Evolutionary conservation across 2,797 vertebrate genomes (phyloP).

Genomic region (Peromyscus aztecus): DNA sequence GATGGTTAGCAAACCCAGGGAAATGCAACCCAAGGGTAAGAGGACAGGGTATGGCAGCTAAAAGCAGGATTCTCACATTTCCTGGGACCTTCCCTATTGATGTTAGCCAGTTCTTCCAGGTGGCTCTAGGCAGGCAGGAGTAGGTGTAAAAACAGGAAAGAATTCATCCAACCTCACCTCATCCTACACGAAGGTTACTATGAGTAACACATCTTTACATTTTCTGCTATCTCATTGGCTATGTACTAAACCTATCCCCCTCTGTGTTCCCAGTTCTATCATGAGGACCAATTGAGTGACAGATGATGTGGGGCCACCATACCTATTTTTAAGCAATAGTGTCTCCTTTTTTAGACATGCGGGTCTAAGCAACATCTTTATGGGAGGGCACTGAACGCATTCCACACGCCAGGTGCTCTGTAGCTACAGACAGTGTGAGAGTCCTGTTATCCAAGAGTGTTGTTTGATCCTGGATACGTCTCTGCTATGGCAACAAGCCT

Average conservation of each 20-base stretch:
- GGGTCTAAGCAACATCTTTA: background rate
- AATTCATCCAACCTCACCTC: background rate
- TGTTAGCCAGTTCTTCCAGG: background rate
- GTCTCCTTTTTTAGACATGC: background rate
- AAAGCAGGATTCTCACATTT: background rate
- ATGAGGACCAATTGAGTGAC: background rate
- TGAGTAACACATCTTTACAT: background rate
- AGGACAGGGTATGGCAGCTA: background rate
- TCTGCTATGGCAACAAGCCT: slow-evolving; percentile 72
- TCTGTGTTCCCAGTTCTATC: background rate
- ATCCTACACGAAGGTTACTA: background rate
- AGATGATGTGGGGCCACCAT: background rate
- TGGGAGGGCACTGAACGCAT: no score
- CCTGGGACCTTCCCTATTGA: accelerated
- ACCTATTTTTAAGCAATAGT: background rate
- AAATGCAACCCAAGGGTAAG: background rate
- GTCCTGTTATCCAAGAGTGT: slow-evolving; percentile 3
- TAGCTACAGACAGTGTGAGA: background rate
- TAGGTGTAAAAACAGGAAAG: background rate
- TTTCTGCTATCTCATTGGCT: background rate
- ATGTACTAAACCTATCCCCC: background rate
- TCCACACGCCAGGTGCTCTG: background rate
- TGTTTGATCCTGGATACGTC: slow-evolving; percentile 66
- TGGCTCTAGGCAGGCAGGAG: background rate
- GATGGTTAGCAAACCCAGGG: background rate